These are phyloP conservation scores for Plecturocebus donacophilus DNA, from an alignment of 2,113 vertebrate species.

Conservation along the genomic window DNA sequence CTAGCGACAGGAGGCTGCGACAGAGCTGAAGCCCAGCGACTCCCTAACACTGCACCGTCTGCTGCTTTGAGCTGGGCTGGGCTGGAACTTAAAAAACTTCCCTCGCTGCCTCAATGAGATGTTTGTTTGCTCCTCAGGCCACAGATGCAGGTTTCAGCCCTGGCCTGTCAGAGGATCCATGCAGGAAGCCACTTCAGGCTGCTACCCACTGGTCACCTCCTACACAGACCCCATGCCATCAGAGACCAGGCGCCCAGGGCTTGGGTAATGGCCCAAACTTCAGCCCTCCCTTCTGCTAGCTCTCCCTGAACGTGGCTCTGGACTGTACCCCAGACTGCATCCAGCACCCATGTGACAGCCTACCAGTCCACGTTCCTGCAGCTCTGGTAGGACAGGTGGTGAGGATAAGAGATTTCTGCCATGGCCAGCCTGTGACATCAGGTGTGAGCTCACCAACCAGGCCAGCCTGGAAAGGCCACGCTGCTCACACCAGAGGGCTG, in stretches of 20 bases:
- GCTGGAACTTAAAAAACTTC: not conserved
- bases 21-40: not conserved
- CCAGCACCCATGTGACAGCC: too few species aligned
- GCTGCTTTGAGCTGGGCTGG: not conserved
- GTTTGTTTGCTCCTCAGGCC: not conserved
- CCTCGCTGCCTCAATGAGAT: not conserved
- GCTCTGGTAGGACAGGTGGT: not conserved
- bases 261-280: not conserved
- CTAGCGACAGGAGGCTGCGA: not conserved
- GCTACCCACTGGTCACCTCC: not conserved
- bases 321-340: not conserved
- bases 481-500: not conserved
- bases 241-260: not conserved
- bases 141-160: not conserved
- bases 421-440: not conserved
- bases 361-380: not conserved
- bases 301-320: not conserved
- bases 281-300: too few species aligned
- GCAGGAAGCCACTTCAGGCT: not conserved
- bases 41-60: rapidly evolving
- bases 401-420: not conserved
- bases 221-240: rapidly evolving
- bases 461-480: not conserved
- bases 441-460: not conserved
- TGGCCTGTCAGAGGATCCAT: not conserved